Percentiles rank a stretch among this genome's conserved stretches.
These are phyloP conservation scores for Chloroclystis v-ata DNA, from an alignment of 2,888 invertebrate genomes.

Conservation along the genomic window DNA sequence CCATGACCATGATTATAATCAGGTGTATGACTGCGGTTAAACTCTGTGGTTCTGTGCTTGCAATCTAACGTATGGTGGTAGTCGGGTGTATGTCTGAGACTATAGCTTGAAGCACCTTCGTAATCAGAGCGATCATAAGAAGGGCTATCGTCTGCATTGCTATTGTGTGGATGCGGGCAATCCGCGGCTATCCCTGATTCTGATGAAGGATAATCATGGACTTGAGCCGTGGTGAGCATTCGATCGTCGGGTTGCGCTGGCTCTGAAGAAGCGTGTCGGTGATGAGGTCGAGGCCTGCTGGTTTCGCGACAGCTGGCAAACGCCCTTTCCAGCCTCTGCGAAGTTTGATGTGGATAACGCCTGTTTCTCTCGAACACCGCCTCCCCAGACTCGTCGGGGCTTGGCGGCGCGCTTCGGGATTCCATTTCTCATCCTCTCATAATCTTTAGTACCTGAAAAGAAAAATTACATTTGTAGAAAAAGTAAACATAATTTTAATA, in stretches of 20 bases:
- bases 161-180: conserved; percentile 68
- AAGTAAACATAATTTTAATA: conserved; percentile 37
- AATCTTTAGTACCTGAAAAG: conserved; percentile 59
- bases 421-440: conserved; percentile 77
- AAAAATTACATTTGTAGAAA: conserved; percentile 26
- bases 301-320: conserved; percentile 70
- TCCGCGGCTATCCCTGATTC: conserved; percentile 76
- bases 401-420: conserved; percentile 78
- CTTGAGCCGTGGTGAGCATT: conserved; percentile 69
- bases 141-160: conserved; percentile 69
- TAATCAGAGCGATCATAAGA: conserved; percentile 70
- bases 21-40: conserved; percentile 67
- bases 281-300: conserved; percentile 60
- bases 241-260: conserved; percentile 70
- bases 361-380: conserved; percentile 87
- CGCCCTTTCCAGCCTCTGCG: conserved; percentile 54
- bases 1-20: conserved; percentile 63
- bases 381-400: conserved; percentile 77
- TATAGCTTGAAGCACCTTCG: conserved; percentile 66
- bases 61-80: conserved; percentile 67
- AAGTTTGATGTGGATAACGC: conserved; percentile 80
- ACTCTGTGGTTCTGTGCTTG: conserved; percentile 59
- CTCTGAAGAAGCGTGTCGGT: conserved; percentile 68
- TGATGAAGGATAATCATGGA: conserved; percentile 75
- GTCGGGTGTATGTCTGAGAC: conserved; percentile 60